A percentile compares a stretch with the other conserved stretches of the same genome.
phyloP scores from a whole-genome alignment of 1,140 invertebrate genomes.

The Oncopodura yosiiana region DNA sequence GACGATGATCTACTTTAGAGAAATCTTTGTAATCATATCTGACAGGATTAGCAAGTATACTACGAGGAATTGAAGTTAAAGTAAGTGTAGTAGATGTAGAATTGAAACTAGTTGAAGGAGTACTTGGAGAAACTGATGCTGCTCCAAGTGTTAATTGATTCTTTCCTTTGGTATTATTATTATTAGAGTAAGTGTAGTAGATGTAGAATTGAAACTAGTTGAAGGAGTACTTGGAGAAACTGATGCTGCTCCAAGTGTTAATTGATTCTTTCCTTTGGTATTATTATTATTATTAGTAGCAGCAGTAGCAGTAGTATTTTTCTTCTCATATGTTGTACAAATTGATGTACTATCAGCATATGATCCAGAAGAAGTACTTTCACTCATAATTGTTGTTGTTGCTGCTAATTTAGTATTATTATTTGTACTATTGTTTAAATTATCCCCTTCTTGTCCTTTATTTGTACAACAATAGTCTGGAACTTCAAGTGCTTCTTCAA shows the following conservation, averaged over 20 bases:
- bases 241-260: not conserved
- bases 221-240: not conserved
- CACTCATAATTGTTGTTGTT: constrained; percentile 16
- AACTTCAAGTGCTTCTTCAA: constrained; percentile 22
- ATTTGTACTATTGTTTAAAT: not conserved
- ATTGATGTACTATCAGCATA: constrained; percentile 30
- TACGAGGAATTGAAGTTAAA: not conserved
- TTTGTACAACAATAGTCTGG: too few species aligned
- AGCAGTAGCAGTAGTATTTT: not conserved
- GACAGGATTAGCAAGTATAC: constrained; percentile 9
- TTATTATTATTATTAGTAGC: too few species aligned
- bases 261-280: constrained; percentile 3
- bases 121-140: not conserved
- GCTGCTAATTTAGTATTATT: not conserved
- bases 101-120: not conserved
- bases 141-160: not conserved
- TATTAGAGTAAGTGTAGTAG: constrained; percentile 12
- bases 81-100: not conserved
- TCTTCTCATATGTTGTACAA: constrained; percentile 29
- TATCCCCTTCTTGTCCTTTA: not conserved
- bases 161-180: constrained; percentile 6
- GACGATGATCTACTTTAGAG: constrained; percentile 26
- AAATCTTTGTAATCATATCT: constrained; percentile 31
- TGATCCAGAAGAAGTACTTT: constrained; percentile 31
- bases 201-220: constrained; percentile 1